Conservation (phyloP, 2,113 vertebrate genomes). For the Pycnonotus jocosus region DNA sequence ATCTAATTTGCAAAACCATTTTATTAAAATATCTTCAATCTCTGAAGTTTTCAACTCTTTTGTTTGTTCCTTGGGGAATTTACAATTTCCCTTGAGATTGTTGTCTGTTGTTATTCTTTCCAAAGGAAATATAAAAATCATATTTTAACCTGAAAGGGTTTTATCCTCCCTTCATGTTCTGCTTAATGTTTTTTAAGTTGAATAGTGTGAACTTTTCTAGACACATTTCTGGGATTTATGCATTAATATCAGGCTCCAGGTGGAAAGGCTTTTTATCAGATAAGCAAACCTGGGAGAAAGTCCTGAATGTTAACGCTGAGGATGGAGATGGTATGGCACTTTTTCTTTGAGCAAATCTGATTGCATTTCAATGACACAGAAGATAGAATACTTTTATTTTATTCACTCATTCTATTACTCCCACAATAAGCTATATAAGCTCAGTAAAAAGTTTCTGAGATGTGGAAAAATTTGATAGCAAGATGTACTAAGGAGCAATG, state of each 20-base stretch:
- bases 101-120: neutral
- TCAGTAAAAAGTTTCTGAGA: slow-evolving; percentile 11
- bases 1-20: neutral
- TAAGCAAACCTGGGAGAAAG: slow-evolving; percentile 46
- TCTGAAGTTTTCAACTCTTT: neutral
- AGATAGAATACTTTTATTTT: slow-evolving; percentile 59
- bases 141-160: slow-evolving; percentile 15
- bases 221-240: slow-evolving; percentile 57
- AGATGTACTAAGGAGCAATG: neutral
- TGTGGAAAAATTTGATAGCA: slow-evolving; percentile 37
- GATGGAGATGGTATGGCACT: slow-evolving; percentile 11
- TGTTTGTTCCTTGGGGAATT: neutral
- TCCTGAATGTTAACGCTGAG: slow-evolving; percentile 38
- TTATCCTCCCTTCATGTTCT: slow-evolving; percentile 31
- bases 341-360: slow-evolving; percentile 34
- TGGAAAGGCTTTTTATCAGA: slow-evolving; percentile 52
- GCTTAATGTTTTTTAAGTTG: slow-evolving; percentile 37
- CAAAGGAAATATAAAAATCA: slow-evolving; percentile 8
- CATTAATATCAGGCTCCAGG: slow-evolving; percentile 52
- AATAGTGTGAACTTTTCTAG: slow-evolving; percentile 47
- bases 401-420: slow-evolving; percentile 53
- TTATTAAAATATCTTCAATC: neutral
- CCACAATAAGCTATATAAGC: slow-evolving; percentile 32
- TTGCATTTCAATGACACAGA: slow-evolving; percentile 62
- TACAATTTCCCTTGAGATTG: neutral